A percentile compares a stretch with the other conserved stretches of the same genome.
Conservation (phyloP, 92 coral and sea anemone genomes). For the Parazoanthus darwini region DNA sequence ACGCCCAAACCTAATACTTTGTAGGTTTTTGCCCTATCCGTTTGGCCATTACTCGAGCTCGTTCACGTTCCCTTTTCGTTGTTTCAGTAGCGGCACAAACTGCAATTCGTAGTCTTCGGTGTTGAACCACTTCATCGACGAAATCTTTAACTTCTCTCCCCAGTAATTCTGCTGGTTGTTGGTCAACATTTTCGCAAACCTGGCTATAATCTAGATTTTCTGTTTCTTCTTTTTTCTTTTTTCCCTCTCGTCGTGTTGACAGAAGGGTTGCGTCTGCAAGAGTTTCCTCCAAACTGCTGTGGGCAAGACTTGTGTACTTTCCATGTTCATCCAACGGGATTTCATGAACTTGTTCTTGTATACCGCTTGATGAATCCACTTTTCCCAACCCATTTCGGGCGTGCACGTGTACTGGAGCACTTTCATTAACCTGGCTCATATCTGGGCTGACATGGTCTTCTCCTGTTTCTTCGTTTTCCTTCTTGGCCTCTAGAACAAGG, state of each 20-base stretch:
- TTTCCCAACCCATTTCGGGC: no score
- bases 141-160: no score
- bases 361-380: no score
- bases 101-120: background rate
- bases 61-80: background rate
- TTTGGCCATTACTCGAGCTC: conserved; percentile 1
- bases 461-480: background rate
- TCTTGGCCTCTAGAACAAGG: no score
- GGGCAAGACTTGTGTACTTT: background rate
- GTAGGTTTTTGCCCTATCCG: background rate
- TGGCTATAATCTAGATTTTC: background rate
- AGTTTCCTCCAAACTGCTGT: background rate
- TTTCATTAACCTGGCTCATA: background rate
- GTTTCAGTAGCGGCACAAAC: background rate
- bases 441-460: background rate
- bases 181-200: no score
- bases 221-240: background rate
- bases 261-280: background rate
- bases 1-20: background rate
- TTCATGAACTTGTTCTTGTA: no score
- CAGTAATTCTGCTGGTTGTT: no score
- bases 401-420: background rate
- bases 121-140: background rate
- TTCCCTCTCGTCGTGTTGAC: background rate
- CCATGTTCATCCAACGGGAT: no score